phyloP scores from a whole-genome alignment of 2,113 vertebrate genomes.

The Hippocampus abdominalis region DNA sequence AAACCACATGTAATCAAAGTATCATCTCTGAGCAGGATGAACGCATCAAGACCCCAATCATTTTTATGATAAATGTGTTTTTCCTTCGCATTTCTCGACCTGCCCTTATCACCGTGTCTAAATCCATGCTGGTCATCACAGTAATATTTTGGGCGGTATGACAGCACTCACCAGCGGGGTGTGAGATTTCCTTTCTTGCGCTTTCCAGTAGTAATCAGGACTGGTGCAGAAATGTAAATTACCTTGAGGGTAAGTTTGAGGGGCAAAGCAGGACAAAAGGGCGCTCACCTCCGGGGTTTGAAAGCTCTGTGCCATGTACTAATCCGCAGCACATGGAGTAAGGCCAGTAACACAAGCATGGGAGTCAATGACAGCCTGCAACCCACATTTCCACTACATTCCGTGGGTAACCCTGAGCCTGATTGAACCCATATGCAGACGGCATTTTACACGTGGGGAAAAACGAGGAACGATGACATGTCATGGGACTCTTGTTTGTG shows the following conservation, averaged over 20 bases:
- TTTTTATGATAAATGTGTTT: conserved; percentile 30
- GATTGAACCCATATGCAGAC: conserved; percentile 57
- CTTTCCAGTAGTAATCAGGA: conserved; percentile 49
- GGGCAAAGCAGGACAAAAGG: neutral
- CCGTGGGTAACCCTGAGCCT: conserved; percentile 40
- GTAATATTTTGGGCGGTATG: conserved; percentile 37
- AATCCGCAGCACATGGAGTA: conserved; percentile 50
- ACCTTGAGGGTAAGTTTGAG: conserved; percentile 15
- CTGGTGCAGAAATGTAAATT: conserved; percentile 22
- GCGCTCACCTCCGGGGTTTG: conserved; percentile 18
- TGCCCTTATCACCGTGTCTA: conserved; percentile 21
- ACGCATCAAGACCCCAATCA: conserved; percentile 32
- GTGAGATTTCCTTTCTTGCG: conserved; percentile 26
- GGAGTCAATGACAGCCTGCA: conserved; percentile 20
- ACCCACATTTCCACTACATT: conserved; percentile 34
- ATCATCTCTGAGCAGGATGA: conserved; percentile 35
- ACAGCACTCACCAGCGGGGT: conserved; percentile 25
- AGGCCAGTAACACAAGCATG: conserved; percentile 22
- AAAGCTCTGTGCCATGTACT: conserved; percentile 39
- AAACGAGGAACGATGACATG: conserved; percentile 19
- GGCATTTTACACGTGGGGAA: conserved; percentile 28
- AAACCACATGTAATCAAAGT: conserved; percentile 57
- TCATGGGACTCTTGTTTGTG: conserved; percentile 17
- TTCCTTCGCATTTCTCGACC: conserved; percentile 24
- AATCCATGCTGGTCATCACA: conserved; percentile 25